A percentile compares a stretch with the other conserved stretches of the same genome.
phyloP scores from a whole-genome alignment of 1,140 invertebrate genomes.

The Choristoneura fumiferana region DNA sequence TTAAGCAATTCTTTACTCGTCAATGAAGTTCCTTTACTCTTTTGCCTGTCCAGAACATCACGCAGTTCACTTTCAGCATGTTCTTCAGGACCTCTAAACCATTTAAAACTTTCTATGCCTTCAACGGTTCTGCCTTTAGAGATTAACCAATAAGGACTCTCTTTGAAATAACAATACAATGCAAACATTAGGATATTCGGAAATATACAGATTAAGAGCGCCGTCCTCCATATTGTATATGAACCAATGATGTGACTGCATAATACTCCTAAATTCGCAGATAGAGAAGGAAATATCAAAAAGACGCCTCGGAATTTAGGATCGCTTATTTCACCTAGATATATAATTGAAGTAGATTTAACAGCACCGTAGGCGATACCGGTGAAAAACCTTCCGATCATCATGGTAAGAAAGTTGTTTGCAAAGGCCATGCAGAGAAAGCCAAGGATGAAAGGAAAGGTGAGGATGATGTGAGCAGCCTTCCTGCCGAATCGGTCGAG shows the following conservation, averaged over 20 bases:
- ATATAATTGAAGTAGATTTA: conserved; percentile 54
- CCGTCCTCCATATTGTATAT: conserved; percentile 70
- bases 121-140: conserved; percentile 40
- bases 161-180: conserved; percentile 37
- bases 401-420: conserved; percentile 56
- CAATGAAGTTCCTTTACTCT: conserved; percentile 25
- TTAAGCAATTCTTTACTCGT: conserved; percentile 27
- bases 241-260: conserved; percentile 72
- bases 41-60: conserved; percentile 35
- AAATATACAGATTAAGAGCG: conserved; percentile 31
- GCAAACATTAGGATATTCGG: conserved; percentile 29
- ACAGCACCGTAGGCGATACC: conserved; percentile 72
- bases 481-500: conserved; percentile 82
- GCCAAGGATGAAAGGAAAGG: conserved; percentile 77
- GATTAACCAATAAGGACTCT: conserved; percentile 52
- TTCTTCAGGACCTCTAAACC: conserved; percentile 38
- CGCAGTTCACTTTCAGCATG: conserved; percentile 38
- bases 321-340: conserved; percentile 66
- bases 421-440: conserved; percentile 79
- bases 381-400: conserved; percentile 80
- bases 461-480: conserved; percentile 73
- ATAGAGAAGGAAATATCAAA: conserved; percentile 60
- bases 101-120: conserved; percentile 39
- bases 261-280: conserved; percentile 66
- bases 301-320: conserved; percentile 71